Evolutionary conservation across 2,888 invertebrate genomes (phyloP), one percentile per base, ranked within the genome.

Genomic region (Ecliptopera silaceata): DNA sequence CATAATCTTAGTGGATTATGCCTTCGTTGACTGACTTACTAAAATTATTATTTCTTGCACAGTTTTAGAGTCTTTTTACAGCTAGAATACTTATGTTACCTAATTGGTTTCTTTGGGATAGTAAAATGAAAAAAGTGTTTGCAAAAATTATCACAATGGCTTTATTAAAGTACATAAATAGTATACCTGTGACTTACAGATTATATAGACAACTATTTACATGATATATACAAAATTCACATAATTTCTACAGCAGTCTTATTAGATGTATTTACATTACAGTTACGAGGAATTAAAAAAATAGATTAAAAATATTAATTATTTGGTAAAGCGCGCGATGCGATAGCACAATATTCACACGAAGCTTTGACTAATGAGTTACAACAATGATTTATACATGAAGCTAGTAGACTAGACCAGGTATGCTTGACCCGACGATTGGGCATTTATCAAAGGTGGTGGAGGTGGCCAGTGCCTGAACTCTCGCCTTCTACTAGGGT

Each of bases 81-180:
- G 10, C 1, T 34, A 13, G 10, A 6, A 12, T 46, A 31, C 34
- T 12, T 57, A 44, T 43, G n/a, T 12, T 38, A 20, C 44, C 12
- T 48, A 13, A 18, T 13, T 34, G n/a, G 36, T 8, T 3, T 15
- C 29, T 42, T 10, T 1, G 65, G 44, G 50, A 45, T 15, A 20
- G 29, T 51, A 1, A 44, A 62, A 61, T 58, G 51, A 66, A 75
- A 85, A 82, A 77, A 74, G 80, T 64, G 63, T 60, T 80, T 89
- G 87, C 86, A 90, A 90, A 88, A 90, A 88, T 90, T 90, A 91
- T 91, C 91, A 91, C 91, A 91, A 91, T 91, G 88, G 88, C 89
- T 91, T 91, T 91, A 90, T 91, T 90, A 89, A 90, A 89, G 84
- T 91, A 91, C 89, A 91, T 91, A 91, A 91, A 90, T 90, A 90